Evolutionary conservation across 2,888 invertebrate genomes (phyloP).

Genomic region (Philonicus albiceps): DNA sequence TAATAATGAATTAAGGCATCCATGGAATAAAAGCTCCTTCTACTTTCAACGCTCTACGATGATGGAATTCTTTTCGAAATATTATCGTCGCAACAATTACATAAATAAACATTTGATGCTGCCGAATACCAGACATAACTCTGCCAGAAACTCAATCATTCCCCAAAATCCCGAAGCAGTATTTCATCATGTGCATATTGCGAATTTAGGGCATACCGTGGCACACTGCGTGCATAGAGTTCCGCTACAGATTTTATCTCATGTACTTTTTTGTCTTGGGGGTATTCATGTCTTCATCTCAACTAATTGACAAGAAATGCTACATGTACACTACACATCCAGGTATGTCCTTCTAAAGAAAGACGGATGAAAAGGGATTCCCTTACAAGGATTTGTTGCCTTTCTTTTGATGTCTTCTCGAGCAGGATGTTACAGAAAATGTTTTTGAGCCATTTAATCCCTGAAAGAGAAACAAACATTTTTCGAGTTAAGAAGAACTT

Average conservation of each 20-base stretch:
- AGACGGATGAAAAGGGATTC: not conserved
- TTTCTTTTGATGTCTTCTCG: constrained; percentile 33
- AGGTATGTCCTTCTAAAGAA: not conserved
- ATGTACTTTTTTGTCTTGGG: not conserved
- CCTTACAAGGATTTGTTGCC: constrained; percentile 31
- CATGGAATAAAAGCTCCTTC: constrained; percentile 1
- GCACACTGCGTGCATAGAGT: not conserved
- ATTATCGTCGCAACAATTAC: not conserved
- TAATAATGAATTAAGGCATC: constrained; percentile 23
- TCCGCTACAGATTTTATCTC: not conserved
- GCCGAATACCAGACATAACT: not conserved
- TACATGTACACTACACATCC: not conserved
- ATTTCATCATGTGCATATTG: not conserved
- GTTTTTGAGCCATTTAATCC: constrained; percentile 41
- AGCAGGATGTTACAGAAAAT: constrained; percentile 16
- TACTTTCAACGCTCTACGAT: not conserved
- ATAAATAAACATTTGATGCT: constrained; percentile 14
- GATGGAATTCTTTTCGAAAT: constrained; percentile 8
- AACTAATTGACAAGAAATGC: constrained; percentile 36
- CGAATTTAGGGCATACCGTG: not conserved
- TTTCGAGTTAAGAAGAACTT: not conserved
- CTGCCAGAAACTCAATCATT: not conserved
- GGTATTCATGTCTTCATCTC: constrained; percentile 8
- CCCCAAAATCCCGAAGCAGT: not conserved
- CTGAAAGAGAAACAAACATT: constrained; percentile 1